Percentiles rank a stretch among this genome's conserved stretches.
phyloP scores from a whole-genome alignment of 2,888 invertebrate species.

The Mycalesis mineus region DNA sequence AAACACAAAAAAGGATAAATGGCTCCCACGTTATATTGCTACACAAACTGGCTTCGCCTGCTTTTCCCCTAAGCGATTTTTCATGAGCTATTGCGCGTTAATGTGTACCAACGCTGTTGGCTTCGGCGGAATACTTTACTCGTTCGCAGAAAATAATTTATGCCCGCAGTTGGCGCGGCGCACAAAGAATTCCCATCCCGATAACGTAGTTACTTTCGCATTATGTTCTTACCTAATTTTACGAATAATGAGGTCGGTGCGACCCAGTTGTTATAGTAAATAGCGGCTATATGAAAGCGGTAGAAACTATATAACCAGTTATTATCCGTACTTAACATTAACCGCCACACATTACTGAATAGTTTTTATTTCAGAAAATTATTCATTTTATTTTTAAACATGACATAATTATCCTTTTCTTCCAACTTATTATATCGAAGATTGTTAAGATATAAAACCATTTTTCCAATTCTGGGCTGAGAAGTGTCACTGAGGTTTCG shows the following conservation, averaged over 20 bases:
- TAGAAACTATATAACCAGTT: too few relatives aligned
- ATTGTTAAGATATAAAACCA: too few relatives aligned
- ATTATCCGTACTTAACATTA: too few relatives aligned
- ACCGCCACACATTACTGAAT: too few relatives aligned
- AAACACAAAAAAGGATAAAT: constrained; percentile 32
- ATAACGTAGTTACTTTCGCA: constrained; percentile 7
- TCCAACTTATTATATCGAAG: too few relatives aligned
- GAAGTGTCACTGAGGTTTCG: too few relatives aligned
- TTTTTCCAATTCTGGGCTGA: too few relatives aligned
- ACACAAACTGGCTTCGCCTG: constrained; percentile 48
- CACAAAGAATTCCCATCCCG: constrained; percentile 55
- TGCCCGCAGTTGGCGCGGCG: constrained; percentile 45
- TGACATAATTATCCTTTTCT: too few relatives aligned
- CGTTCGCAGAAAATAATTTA: constrained; percentile 73
- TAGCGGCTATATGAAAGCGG: too few relatives aligned
- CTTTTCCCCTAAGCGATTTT: constrained; percentile 72
- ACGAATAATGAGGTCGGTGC: constrained; percentile 63
- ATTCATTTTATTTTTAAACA: too few relatives aligned
- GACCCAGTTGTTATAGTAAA: constrained; percentile 26
- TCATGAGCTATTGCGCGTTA: constrained; percentile 72
- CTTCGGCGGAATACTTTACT: constrained; percentile 68
- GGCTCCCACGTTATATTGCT: constrained; percentile 36
- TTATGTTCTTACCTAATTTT: constrained; percentile 5
- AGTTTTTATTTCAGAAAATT: too few relatives aligned
- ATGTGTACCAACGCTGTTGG: constrained; percentile 73